phyloP scores from a whole-genome alignment of 2,113 vertebrate genomes.

The Microcebus murinus region DNA sequence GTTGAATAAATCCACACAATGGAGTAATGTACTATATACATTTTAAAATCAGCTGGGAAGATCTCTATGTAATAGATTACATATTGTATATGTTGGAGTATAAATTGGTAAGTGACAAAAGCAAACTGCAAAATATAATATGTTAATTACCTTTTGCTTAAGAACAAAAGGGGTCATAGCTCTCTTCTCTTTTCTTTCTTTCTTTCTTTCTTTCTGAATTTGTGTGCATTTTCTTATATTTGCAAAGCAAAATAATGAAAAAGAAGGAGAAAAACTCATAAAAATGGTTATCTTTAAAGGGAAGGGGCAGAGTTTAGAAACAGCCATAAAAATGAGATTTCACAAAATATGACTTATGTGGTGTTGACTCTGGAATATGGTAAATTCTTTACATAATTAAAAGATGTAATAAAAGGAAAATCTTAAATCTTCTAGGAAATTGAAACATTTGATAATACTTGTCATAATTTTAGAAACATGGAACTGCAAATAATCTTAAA shows the following conservation, averaged over 20 bases:
- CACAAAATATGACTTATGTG: background rate
- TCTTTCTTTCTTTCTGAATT: background rate
- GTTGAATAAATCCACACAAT: background rate
- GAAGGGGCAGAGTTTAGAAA: background rate
- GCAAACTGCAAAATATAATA: background rate
- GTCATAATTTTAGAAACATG: background rate
- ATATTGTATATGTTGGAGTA: background rate
- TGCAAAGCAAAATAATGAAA: background rate
- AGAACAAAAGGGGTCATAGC: background rate
- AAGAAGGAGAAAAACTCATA: background rate
- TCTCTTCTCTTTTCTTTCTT: too few relatives aligned
- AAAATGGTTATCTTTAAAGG: background rate
- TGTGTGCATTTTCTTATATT: background rate
- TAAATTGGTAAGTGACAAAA: background rate
- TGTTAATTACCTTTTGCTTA: background rate
- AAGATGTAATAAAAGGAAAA: background rate
- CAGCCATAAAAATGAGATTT: background rate
- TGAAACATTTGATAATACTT: background rate
- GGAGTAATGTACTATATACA: background rate
- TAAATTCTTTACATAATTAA: background rate
- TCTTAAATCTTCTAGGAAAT: background rate
- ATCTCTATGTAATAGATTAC: background rate
- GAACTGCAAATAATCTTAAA: background rate
- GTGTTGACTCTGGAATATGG: background rate
- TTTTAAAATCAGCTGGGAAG: background rate